phyloP scores from a whole-genome alignment of 2,113 vertebrate species.

The Phoxinus phoxinus region DNA sequence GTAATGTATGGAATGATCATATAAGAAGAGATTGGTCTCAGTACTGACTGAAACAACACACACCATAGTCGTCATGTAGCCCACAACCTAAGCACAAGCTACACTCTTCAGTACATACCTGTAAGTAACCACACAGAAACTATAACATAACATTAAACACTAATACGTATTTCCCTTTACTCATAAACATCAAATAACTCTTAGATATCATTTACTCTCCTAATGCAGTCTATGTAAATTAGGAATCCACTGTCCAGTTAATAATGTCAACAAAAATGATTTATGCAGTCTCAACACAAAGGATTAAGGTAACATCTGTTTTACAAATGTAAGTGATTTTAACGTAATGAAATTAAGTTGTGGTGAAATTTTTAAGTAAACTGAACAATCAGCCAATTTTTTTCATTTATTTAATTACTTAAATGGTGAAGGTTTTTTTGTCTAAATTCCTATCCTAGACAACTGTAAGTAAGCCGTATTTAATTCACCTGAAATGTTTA shows the following conservation, averaged over 20 bases:
- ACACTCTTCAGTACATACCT: neutral
- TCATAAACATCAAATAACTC: neutral
- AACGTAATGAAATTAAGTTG: conserved; percentile 59
- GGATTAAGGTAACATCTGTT: neutral
- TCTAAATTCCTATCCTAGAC: neutral
- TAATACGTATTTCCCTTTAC: neutral
- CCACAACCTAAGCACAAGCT: neutral
- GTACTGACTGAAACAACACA: neutral
- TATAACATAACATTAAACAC: neutral
- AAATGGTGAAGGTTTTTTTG: neutral
- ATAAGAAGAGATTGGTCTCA: neutral
- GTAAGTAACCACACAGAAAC: neutral
- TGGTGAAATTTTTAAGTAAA: conserved; percentile 71
- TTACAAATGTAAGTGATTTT: neutral
- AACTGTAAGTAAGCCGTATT: neutral
- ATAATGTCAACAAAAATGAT: neutral
- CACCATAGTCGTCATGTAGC: neutral
- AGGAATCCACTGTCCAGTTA: neutral
- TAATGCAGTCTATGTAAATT: neutral
- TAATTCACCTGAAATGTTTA: neutral
- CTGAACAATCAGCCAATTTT: neutral
- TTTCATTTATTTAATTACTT: neutral
- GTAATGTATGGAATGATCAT: neutral
- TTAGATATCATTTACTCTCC: neutral
- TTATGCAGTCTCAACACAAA: neutral